These are phyloP conservation scores for Drosophila phalerata DNA, from an alignment of 2,888 invertebrate species.

Conservation along the genomic window DNA sequence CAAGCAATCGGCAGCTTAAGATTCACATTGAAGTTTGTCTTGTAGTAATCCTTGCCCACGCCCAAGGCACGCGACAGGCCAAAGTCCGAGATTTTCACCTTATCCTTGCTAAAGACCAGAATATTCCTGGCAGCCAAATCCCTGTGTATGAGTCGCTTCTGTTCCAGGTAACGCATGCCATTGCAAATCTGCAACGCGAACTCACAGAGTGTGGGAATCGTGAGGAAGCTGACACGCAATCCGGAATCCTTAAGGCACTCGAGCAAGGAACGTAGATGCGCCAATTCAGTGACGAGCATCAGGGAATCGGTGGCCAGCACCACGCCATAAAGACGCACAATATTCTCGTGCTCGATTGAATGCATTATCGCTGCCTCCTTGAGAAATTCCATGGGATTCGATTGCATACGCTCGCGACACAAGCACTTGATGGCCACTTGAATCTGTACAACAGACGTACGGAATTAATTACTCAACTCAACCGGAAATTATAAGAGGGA, in stretches of 20 bases:
- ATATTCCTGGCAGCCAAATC: conserved; percentile 99
- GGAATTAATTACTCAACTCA: conserved; percentile 42
- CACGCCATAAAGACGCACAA: conserved; percentile 98
- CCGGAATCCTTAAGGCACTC: conserved; percentile 98
- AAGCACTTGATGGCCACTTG: conserved; percentile 99
- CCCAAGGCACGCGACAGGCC: conserved; percentile 97
- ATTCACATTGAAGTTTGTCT: conserved; percentile 98
- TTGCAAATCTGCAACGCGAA: conserved; percentile 98
- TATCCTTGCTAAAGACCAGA: conserved; percentile 97
- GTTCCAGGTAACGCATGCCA: conserved; percentile 99
- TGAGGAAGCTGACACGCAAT: conserved; percentile 94
- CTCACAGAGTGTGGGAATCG: conserved; percentile 96
- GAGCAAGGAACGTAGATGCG: conserved; percentile 96
- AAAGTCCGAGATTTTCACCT: conserved; percentile 99
- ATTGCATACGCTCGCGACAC: conserved; percentile 97
- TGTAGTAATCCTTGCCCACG: conserved; percentile 99
- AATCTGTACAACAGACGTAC: conserved; percentile 87
- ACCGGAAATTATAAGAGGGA: conserved; percentile 32
- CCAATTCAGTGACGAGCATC: conserved; percentile 95
- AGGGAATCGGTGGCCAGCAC: conserved; percentile 96
- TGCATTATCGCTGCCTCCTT: conserved; percentile 99
- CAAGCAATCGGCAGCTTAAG: conserved; percentile 99
- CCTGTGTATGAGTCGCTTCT: conserved; percentile 97
- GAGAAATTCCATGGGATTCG: conserved; percentile 97
- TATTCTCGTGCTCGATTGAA: conserved; percentile 97